Evolutionary conservation across 2,888 invertebrate genomes (phyloP).

Genomic region (Cosmia trapezina): DNA sequence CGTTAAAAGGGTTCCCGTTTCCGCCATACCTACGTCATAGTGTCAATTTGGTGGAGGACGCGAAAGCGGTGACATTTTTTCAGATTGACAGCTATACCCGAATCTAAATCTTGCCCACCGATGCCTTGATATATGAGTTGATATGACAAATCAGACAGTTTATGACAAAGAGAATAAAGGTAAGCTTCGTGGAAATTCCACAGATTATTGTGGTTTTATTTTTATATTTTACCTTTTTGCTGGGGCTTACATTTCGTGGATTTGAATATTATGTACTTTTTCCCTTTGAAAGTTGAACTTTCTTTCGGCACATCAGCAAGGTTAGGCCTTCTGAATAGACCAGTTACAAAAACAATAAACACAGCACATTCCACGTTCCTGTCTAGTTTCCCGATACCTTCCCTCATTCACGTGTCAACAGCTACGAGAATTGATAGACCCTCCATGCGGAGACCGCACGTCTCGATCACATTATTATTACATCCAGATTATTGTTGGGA

Average conservation of each 20-base stretch:
- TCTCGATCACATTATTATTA: conserved; percentile 49
- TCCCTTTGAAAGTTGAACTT: conserved; percentile 5
- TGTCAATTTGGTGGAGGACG: conserved; percentile 74
- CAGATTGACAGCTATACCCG: conserved; percentile 74
- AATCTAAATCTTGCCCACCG: conserved; percentile 70
- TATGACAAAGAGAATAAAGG: conserved; percentile 64
- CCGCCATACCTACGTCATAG: conserved; percentile 73
- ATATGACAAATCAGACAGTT: conserved; percentile 68
- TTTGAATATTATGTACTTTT: background rate
- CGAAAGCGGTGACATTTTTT: conserved; percentile 69
- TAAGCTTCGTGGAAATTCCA: conserved; percentile 51
- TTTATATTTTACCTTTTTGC: conserved; percentile 34
- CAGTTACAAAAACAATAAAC: conserved; percentile 28
- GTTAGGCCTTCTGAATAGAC: background rate
- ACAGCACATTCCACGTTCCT: conserved; percentile 13
- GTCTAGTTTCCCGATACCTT: conserved; percentile 9
- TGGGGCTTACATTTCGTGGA: background rate
- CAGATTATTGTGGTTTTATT: conserved; percentile 57
- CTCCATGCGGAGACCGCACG: conserved; percentile 34
- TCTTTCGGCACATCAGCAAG: background rate
- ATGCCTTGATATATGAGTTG: conserved; percentile 68
- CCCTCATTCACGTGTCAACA: conserved; percentile 30
- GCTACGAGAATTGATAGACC: conserved; percentile 20
- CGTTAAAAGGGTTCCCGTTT: conserved; percentile 75
- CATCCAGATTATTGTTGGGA: conserved; percentile 43